phyloP scores from a whole-genome alignment of 2,888 invertebrate genomes.

The Syritta pipiens region DNA sequence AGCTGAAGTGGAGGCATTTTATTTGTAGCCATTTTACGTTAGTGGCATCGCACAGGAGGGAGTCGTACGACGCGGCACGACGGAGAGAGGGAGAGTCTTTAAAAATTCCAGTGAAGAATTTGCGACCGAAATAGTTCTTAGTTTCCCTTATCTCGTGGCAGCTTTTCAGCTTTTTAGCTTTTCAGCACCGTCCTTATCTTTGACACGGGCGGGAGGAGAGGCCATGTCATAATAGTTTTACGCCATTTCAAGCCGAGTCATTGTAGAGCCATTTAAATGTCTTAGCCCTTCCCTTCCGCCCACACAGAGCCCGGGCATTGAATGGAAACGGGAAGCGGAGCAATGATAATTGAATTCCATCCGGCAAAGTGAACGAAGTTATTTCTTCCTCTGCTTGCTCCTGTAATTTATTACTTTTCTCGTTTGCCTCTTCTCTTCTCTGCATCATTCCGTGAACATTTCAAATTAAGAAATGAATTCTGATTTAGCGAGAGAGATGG shows the following conservation, averaged over 20 bases:
- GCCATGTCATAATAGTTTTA: slow-evolving; percentile 44
- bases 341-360: slow-evolving; percentile 65
- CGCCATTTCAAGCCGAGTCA: slow-evolving; percentile 35
- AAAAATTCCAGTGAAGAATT: slow-evolving; percentile 19
- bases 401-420: slow-evolving; percentile 55
- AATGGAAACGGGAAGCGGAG: slow-evolving; percentile 40
- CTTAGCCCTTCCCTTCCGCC: slow-evolving; percentile 32
- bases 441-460: background rate
- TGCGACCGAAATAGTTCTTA: slow-evolving; percentile 38
- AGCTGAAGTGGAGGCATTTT: slow-evolving; percentile 37
- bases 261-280: slow-evolving; percentile 53
- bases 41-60: too few species aligned
- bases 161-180: slow-evolving; percentile 6
- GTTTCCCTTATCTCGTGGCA: slow-evolving; percentile 24
- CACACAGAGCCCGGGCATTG: slow-evolving; percentile 17
- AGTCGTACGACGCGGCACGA: too few species aligned
- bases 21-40: slow-evolving; percentile 25
- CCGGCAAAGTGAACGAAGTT: slow-evolving; percentile 59
- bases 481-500: slow-evolving; percentile 27
- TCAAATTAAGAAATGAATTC: slow-evolving; percentile 37
- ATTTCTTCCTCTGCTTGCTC: slow-evolving; percentile 51
- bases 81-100: slow-evolving; percentile 12
- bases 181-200: background rate
- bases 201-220: background rate
- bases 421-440: background rate